phyloP scores from a whole-genome alignment of 2,113 vertebrate species.

The Tetrax tetrax region DNA sequence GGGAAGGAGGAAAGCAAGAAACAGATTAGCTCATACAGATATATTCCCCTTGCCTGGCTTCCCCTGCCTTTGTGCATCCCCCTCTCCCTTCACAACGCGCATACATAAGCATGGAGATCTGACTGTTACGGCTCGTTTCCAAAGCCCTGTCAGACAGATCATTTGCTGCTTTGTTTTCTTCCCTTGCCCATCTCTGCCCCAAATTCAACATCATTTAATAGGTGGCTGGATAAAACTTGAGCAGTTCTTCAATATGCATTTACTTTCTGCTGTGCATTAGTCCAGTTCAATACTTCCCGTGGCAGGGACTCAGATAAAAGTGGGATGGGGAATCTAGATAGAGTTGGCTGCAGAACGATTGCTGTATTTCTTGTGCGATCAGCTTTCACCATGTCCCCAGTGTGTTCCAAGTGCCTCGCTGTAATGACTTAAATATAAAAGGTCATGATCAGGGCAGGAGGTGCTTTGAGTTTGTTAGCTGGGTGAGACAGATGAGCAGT shows the following conservation, averaged over 20 bases:
- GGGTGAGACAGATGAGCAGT: neutral
- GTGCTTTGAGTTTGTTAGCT: constrained; percentile 42
- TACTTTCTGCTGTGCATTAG: constrained; percentile 53
- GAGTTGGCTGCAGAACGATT: neutral
- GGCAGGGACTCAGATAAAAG: constrained; percentile 6
- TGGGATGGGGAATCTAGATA: neutral
- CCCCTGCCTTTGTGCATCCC: neutral
- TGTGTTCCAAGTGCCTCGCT: neutral
- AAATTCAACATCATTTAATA: constrained; percentile 57
- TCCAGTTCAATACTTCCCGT: neutral
- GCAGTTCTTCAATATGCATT: constrained; percentile 29
- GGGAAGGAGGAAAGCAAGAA: constrained; percentile 53
- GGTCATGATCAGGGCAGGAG: neutral
- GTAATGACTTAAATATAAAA: constrained; percentile 57
- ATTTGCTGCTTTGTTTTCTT: constrained; percentile 30
- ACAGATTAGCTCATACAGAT: constrained; percentile 68
- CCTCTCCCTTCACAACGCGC: neutral
- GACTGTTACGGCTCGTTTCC: neutral
- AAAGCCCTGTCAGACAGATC: constrained; percentile 30
- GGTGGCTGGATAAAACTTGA: constrained; percentile 36
- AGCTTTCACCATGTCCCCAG: constrained; percentile 33
- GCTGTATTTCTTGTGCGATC: neutral
- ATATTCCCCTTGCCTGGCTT: constrained; percentile 5
- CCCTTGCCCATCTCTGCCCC: constrained; percentile 35
- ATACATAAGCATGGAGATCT: neutral